Percentiles rank a stretch among this genome's conserved stretches.
These are phyloP conservation scores for Drosophila cognata DNA, from an alignment of 2,888 invertebrate species.

Conservation along the genomic window DNA sequence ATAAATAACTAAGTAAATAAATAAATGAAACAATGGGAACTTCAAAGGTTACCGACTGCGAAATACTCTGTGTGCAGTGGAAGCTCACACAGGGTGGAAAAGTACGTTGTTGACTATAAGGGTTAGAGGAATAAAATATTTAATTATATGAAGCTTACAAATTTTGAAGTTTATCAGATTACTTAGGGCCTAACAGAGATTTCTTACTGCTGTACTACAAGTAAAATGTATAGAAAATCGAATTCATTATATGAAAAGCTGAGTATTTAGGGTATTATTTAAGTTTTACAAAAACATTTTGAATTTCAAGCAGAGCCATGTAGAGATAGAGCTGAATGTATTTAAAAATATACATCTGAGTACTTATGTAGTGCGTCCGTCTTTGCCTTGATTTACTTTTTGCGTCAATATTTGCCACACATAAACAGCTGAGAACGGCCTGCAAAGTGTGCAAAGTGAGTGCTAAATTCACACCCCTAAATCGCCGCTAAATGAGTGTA, in stretches of 20 bases:
- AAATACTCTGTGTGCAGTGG: slow-evolving; percentile 3
- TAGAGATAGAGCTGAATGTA: slow-evolving; percentile 27
- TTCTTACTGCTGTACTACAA: not conserved
- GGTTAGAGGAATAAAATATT: not conserved
- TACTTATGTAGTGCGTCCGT: slow-evolving; percentile 48
- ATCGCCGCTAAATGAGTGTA: slow-evolving; percentile 50
- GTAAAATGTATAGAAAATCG: not conserved
- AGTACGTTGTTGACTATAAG: not conserved
- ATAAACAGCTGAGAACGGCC: slow-evolving; percentile 31
- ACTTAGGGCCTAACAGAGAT: not conserved
- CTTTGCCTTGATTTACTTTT: slow-evolving; percentile 67
- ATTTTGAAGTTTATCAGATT: not conserved
- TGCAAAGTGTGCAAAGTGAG: slow-evolving; percentile 26
- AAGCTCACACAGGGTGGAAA: not conserved
- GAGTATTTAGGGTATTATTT: not conserved
- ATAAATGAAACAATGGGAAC: not conserved
- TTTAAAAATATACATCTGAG: slow-evolving; percentile 15
- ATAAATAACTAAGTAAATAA: not conserved
- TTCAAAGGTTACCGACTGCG: not conserved
- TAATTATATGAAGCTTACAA: too few species aligned
- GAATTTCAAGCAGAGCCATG: slow-evolving; percentile 37
- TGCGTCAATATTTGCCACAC: slow-evolving; percentile 54
- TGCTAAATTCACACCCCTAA: slow-evolving; percentile 71
- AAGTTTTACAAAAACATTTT: slow-evolving; percentile 18
- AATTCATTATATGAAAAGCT: not conserved